A percentile compares a stretch with the other conserved stretches of the same genome.
Evolutionary conservation across 2,113 vertebrate species (phyloP).

Genomic region (Pithys albifrons): DNA sequence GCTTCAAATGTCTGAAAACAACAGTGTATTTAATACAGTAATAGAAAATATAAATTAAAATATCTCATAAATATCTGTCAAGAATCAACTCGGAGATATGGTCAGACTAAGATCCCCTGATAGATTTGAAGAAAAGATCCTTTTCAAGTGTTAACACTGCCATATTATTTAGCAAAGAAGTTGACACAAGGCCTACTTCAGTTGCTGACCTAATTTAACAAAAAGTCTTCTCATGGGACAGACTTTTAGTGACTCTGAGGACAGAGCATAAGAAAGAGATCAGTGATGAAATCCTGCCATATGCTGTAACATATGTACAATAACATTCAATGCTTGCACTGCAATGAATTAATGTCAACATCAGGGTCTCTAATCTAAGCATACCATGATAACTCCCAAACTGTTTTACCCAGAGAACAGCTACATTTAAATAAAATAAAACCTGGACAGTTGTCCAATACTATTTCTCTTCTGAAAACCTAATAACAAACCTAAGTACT

Average conservation of each 20-base stretch:
- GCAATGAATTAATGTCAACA: conserved; percentile 68
- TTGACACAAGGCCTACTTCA: neutral
- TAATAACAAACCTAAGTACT: neutral
- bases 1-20: neutral
- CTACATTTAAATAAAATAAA: neutral
- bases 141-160: neutral
- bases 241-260: conserved; percentile 45
- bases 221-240: conserved; percentile 38
- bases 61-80: neutral
- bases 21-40: neutral
- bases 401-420: neutral
- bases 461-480: neutral
- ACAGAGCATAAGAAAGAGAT: conserved; percentile 44
- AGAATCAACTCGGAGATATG: neutral
- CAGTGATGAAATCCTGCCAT: conserved; percentile 68
- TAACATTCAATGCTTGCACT: conserved; percentile 37
- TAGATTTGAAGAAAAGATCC: neutral
- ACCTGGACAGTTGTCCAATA: neutral
- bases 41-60: neutral
- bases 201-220: conserved; percentile 64
- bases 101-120: neutral
- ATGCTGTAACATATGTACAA: conserved; percentile 73
- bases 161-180: neutral
- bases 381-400: neutral
- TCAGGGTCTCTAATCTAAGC: conserved; percentile 49